These are phyloP conservation scores for Procapra przewalskii DNA, from an alignment of 2,113 vertebrate species.

Conservation along the genomic window DNA sequence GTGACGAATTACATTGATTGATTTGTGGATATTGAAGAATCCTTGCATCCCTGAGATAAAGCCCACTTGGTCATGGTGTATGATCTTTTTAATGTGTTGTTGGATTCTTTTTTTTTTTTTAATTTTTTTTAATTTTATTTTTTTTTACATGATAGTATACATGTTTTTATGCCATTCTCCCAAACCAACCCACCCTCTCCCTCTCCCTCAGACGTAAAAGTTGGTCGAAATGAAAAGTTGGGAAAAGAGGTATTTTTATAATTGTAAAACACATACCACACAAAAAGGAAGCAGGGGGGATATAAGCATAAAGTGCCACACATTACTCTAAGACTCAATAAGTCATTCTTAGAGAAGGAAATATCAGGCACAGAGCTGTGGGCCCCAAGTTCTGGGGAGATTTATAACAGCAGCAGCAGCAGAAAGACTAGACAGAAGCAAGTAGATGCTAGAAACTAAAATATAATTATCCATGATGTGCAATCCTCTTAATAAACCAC, in stretches of 20 bases:
- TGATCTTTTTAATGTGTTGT: too few species aligned
- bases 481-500: neutral
- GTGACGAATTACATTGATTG: too few species aligned
- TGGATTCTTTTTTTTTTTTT: too few species aligned
- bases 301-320: neutral
- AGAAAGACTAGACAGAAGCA: neutral
- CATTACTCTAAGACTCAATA: neutral
- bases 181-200: too few species aligned
- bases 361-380: neutral
- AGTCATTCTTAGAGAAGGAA: neutral
- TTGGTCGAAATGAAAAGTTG: neutral
- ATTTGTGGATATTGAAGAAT: too few species aligned
- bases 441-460: neutral
- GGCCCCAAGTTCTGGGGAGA: neutral
- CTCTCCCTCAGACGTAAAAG: conserved; percentile 8
- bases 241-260: neutral
- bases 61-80: too few species aligned
- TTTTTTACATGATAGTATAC: too few species aligned
- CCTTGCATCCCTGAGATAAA: too few species aligned
- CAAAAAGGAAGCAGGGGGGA: neutral
- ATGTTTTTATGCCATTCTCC: too few species aligned
- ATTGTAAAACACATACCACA: neutral
- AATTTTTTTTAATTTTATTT: too few species aligned
- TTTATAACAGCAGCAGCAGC: neutral
- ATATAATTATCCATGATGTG: neutral